These are phyloP conservation scores for Steatocranus sp. DNA, from an alignment of 2,797 vertebrate genomes.

Conservation along the genomic window DNA sequence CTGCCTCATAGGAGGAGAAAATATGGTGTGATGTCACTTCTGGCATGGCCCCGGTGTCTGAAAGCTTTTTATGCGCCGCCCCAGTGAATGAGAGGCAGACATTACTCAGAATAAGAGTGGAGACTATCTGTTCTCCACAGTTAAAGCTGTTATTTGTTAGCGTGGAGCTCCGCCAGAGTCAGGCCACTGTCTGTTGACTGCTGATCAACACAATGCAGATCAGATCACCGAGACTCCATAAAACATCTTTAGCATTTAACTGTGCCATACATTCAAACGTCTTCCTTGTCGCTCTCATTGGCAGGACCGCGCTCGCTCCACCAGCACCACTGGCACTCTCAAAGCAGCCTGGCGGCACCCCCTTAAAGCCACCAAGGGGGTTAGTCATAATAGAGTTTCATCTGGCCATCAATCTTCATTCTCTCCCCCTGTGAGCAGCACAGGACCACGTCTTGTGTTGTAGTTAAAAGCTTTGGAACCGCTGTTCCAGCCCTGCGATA, in stretches of 20 bases:
- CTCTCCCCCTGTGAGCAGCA: constrained; percentile 43
- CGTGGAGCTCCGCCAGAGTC: constrained; percentile 54
- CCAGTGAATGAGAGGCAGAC: constrained; percentile 82
- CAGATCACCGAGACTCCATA: constrained; percentile 37
- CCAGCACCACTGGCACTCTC: constrained; percentile 15
- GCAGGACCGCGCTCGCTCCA: constrained; percentile 3
- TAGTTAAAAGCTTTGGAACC: constrained; percentile 60
- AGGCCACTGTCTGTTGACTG: constrained; percentile 45
- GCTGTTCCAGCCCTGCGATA: constrained; percentile 47
- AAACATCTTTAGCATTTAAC: constrained; percentile 26
- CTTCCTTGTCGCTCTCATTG: constrained; percentile 12
- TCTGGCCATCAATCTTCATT: constrained; percentile 63
- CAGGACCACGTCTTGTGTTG: constrained; percentile 49
- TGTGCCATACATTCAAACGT: constrained; percentile 7
- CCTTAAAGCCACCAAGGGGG: constrained; percentile 55
- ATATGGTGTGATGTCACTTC: constrained; percentile 80
- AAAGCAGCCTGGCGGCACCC: constrained; percentile 24
- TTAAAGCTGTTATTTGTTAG: constrained; percentile 79
- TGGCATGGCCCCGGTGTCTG: constrained; percentile 76
- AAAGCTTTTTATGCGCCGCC: constrained; percentile 72
- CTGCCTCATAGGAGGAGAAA: constrained; percentile 55
- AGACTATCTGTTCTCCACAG: constrained; percentile 79
- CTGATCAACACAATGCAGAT: constrained; percentile 46
- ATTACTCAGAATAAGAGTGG: constrained; percentile 81
- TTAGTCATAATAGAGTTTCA: constrained; percentile 66